A percentile compares a stretch with the other conserved stretches of the same genome.
Conservation (phyloP, 2,888 invertebrate species). For the Sinhomidia bicolor region DNA sequence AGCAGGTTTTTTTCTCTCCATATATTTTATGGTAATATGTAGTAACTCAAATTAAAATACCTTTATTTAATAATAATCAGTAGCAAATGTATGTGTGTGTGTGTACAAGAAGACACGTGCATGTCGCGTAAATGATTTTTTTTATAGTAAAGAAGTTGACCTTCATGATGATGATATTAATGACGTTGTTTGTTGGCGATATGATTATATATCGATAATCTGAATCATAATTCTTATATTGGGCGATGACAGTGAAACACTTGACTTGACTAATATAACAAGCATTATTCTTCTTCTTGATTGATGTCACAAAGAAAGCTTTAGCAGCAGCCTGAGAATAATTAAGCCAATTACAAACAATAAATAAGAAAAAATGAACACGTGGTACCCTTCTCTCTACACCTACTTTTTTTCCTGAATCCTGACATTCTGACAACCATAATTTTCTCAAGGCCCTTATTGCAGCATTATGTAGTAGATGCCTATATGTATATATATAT, state of each 20-base stretch:
- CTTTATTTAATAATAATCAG: neutral
- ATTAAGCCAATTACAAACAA: slow-evolving; percentile 38
- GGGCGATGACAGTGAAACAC: slow-evolving; percentile 30
- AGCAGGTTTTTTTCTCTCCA: neutral
- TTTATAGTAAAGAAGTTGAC: neutral
- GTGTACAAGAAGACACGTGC: neutral
- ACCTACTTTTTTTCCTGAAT: neutral
- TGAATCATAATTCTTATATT: slow-evolving; percentile 11
- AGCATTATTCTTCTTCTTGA: slow-evolving; percentile 48
- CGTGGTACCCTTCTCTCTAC: slow-evolving; percentile 22
- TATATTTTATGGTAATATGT: neutral
- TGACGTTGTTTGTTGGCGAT: neutral
- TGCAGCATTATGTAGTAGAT: neutral
- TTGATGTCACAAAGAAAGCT: slow-evolving; percentile 53
- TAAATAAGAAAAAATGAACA: slow-evolving; percentile 33
- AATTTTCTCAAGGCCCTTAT: neutral
- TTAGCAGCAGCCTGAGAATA: slow-evolving; percentile 51
- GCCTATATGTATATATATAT: neutral
- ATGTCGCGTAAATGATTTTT: slow-evolving; percentile 60
- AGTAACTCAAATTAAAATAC: slow-evolving; percentile 11
- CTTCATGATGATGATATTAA: slow-evolving; percentile 26
- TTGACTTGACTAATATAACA: slow-evolving; percentile 44
- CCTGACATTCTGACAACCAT: neutral
- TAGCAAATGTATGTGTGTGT: neutral
- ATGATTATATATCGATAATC: too few relatives aligned